Evolutionary conservation across 2,888 invertebrate species (phyloP).

Genomic region (Amblyjoppa proteus): DNA sequence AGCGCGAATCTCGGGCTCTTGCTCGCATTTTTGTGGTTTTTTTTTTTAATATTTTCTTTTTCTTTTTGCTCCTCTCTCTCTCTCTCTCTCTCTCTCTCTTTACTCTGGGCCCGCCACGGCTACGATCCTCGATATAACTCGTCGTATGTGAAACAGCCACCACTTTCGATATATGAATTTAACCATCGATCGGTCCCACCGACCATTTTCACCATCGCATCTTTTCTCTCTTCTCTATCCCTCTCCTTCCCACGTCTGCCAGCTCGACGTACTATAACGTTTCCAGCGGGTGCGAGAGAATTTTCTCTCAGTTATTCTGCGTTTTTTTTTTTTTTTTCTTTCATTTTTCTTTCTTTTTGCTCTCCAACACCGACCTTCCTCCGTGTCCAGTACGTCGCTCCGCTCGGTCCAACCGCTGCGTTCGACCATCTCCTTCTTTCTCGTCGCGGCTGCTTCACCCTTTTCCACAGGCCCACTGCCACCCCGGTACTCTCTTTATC

Average conservation of each 20-base stretch:
- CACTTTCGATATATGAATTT: conserved; percentile 67
- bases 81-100: neutral
- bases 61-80: neutral
- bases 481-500: conserved; percentile 36
- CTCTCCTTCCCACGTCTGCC: conserved; percentile 16
- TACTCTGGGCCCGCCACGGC: conserved; percentile 23
- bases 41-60: neutral
- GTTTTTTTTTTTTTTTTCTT: conserved; percentile 30
- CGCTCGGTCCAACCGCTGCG: conserved; percentile 34
- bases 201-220: conserved; percentile 54
- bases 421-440: conserved; percentile 27
- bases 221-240: conserved; percentile 32
- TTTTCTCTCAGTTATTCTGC: conserved; percentile 52
- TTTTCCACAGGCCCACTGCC: conserved; percentile 41
- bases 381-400: conserved; percentile 14
- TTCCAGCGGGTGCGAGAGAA: conserved; percentile 41
- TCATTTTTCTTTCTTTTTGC: conserved; percentile 40
- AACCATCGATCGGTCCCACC: conserved; percentile 56
- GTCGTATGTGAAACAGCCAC: conserved; percentile 60
- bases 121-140: conserved; percentile 56
- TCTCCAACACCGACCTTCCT: conserved; percentile 28
- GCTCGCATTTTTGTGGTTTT: conserved; percentile 24
- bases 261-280: conserved; percentile 18
- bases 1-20: conserved; percentile 42
- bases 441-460: conserved; percentile 25